phyloP scores from a whole-genome alignment of 2,888 invertebrate genomes.

The Melinaea marsaeus region DNA sequence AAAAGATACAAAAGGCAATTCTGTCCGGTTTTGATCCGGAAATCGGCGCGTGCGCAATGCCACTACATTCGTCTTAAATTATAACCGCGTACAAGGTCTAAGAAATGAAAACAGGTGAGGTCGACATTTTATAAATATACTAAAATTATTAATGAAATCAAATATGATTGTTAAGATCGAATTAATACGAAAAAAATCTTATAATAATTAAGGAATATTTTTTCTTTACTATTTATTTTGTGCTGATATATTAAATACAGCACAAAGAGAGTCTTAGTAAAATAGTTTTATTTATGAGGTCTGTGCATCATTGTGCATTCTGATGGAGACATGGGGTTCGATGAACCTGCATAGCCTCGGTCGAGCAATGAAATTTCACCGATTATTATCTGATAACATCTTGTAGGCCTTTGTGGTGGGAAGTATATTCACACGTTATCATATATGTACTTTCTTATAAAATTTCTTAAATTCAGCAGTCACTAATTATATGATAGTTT shows the following conservation, averaged over 20 bases:
- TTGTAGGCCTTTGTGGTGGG: background rate
- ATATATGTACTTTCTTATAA: background rate
- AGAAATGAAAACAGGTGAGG: conserved; percentile 51
- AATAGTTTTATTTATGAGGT: conserved; percentile 37
- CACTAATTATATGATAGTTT: background rate
- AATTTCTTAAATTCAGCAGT: background rate
- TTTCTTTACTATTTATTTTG: too few relatives aligned
- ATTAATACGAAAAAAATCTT: too few relatives aligned
- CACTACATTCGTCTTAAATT: conserved; percentile 31
- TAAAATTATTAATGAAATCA: conserved; percentile 7
- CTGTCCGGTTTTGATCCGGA: conserved; percentile 58
- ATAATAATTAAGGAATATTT: too few relatives aligned
- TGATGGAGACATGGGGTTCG: conserved; percentile 37
- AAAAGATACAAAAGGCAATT: conserved; percentile 20
- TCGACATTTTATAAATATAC: conserved; percentile 41
- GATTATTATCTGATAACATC: conserved; percentile 5
- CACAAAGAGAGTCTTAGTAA: too few relatives aligned
- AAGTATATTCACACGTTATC: background rate
- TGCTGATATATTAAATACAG: too few relatives aligned
- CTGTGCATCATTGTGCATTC: conserved; percentile 64
- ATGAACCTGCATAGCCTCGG: conserved; percentile 31
- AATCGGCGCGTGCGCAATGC: conserved; percentile 44
- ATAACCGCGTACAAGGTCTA: conserved; percentile 52
- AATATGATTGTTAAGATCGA: conserved; percentile 20
- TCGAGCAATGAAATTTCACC: conserved; percentile 20